phyloP scores from a whole-genome alignment of 37 sponge, comb jelly and placozoan species.

The Oopsacas minuta region DNA sequence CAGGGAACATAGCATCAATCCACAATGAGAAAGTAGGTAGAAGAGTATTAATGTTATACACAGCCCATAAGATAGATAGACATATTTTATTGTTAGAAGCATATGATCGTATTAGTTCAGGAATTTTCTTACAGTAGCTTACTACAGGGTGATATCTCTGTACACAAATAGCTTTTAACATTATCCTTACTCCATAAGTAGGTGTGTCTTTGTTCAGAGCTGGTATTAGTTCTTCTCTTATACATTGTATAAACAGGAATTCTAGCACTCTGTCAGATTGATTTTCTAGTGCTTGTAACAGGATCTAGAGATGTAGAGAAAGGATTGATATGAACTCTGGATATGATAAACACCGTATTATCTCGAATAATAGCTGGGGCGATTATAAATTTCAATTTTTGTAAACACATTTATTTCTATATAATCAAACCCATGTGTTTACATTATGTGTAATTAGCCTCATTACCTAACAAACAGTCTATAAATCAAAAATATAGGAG shows the following conservation, averaged over 20 bases:
- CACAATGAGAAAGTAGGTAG: background rate
- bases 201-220: background rate
- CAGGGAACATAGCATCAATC: conserved; percentile 6
- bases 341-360: too few relatives aligned
- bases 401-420: too few relatives aligned
- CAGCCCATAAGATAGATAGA: background rate
- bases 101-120: background rate
- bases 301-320: background rate
- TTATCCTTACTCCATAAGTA: background rate
- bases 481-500: too few relatives aligned
- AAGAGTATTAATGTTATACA: background rate
- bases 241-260: background rate
- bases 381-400: too few relatives aligned
- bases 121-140: background rate
- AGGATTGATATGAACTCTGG: background rate
- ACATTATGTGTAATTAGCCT: too few relatives aligned
- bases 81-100: background rate
- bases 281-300: background rate
- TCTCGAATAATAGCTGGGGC: too few relatives aligned
- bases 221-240: background rate
- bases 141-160: background rate
- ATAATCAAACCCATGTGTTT: background rate
- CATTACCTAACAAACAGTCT: too few relatives aligned
- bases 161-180: background rate
- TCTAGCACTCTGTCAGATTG: background rate